Conservation (phyloP, 1,140 invertebrate species). For the Pseudomyrmex sp. region DNA sequence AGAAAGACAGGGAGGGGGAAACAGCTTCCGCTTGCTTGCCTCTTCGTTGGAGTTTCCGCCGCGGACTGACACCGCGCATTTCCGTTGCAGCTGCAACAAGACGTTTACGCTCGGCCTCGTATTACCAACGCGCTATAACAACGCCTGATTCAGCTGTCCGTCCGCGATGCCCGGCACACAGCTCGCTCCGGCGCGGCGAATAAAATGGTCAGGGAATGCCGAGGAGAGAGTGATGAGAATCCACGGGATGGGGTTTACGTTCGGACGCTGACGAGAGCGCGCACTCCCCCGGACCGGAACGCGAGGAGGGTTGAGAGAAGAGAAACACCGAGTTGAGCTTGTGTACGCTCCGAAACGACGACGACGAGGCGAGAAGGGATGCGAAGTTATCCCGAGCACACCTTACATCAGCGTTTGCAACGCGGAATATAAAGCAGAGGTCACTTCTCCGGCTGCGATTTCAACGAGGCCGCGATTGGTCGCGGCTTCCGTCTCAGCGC, state of each 20-base stretch:
- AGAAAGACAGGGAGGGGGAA: constrained; percentile 7
- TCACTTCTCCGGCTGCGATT: constrained; percentile 60
- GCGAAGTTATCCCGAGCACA: constrained; percentile 27
- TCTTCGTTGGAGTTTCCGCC: constrained; percentile 6
- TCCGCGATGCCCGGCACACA: constrained; percentile 41
- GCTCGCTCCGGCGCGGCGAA: constrained; percentile 50
- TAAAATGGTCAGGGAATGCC: constrained; percentile 63
- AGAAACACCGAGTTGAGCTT: neutral
- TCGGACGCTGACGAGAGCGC: constrained; percentile 51
- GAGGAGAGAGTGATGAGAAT: constrained; percentile 58
- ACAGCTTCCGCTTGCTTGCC: neutral
- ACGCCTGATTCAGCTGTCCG: constrained; percentile 72
- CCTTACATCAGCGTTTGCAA: constrained; percentile 77
- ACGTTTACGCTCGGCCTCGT: constrained; percentile 65
- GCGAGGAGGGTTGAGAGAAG: neutral
- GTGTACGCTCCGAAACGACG: constrained; percentile 18
- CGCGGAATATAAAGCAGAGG: constrained; percentile 78
- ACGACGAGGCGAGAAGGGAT: neutral
- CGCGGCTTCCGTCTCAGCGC: constrained; percentile 27
- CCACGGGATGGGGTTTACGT: constrained; percentile 66
- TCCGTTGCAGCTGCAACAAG: constrained; percentile 59
- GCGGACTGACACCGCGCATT: constrained; percentile 42
- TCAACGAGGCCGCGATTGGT: constrained; percentile 53
- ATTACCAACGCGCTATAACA: constrained; percentile 53
- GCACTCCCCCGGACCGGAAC: neutral